Evolutionary conservation across 2,797 vertebrate species (phyloP).

Genomic region (Garrulus glandarius): DNA sequence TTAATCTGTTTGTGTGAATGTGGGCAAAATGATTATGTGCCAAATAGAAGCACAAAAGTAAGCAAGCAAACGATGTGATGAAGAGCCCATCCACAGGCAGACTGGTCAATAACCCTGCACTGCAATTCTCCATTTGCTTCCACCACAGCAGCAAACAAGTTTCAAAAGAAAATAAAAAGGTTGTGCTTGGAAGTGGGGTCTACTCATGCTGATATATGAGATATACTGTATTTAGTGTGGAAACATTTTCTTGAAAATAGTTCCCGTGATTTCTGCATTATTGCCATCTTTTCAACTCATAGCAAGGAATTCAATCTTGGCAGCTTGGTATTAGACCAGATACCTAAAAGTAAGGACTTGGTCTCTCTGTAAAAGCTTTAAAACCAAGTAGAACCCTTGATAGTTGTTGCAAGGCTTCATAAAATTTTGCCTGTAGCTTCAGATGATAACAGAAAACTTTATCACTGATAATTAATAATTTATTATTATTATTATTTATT

Average conservation of each 20-base stretch:
- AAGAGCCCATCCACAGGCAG: background rate
- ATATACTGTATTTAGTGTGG: background rate
- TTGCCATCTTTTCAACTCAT: background rate
- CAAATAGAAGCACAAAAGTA: background rate
- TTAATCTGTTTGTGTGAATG: background rate
- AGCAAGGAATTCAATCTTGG: background rate
- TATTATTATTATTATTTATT: background rate
- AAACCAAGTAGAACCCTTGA: background rate
- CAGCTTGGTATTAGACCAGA: background rate
- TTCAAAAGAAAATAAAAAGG: background rate
- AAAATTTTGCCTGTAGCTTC: background rate
- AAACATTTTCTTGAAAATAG: background rate
- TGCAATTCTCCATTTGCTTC: background rate
- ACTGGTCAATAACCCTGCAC: background rate
- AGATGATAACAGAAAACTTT: background rate
- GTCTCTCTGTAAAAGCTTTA: background rate
- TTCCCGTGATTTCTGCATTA: background rate
- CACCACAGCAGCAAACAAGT: background rate
- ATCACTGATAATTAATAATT: background rate
- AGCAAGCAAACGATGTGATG: background rate
- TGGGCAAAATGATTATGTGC: background rate
- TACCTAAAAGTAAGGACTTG: background rate
- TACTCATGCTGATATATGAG: background rate
- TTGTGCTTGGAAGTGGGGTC: accelerated
- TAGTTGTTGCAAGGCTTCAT: background rate